phyloP scores from a whole-genome alignment of 2,797 vertebrate species.

The Urophycis tenuis region DNA sequence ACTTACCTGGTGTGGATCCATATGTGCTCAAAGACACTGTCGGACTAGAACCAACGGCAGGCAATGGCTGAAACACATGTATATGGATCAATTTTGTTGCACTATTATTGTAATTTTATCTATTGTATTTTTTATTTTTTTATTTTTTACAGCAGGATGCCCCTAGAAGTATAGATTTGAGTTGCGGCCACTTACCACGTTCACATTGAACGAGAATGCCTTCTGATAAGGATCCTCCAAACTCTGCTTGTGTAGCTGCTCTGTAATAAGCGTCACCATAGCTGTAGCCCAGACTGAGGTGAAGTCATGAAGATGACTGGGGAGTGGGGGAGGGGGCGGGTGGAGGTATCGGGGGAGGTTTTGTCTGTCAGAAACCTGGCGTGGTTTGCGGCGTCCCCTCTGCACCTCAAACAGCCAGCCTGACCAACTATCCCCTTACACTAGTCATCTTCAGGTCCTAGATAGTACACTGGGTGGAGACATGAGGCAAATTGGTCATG shows the following conservation, averaged over 20 bases:
- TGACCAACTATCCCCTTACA: constrained; percentile 46
- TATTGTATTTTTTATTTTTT: not conserved
- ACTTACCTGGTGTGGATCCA: constrained; percentile 54
- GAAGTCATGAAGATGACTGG: constrained; percentile 41
- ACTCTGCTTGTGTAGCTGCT: constrained; percentile 84
- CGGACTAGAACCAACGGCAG: constrained; percentile 64
- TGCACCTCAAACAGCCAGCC: constrained; percentile 63
- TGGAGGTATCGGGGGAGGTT: not conserved
- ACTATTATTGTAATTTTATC: too few relatives aligned
- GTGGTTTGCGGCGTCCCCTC: constrained; percentile 61
- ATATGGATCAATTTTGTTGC: not conserved
- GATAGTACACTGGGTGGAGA: constrained; percentile 1
- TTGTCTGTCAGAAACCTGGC: constrained; percentile 54
- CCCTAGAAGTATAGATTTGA: not conserved
- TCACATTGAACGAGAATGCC: constrained; percentile 74
- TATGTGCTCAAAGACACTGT: constrained; percentile 59
- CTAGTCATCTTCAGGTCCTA: constrained; percentile 47
- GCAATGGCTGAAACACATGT: constrained; percentile 57
- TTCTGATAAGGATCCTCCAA: constrained; percentile 81
- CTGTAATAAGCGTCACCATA: constrained; percentile 87
- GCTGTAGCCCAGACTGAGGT: constrained; percentile 49
- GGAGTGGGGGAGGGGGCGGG: constrained; percentile 20
- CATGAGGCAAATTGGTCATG: constrained; percentile 3
- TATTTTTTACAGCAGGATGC: not conserved
- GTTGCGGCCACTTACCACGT: constrained; percentile 71